Evolutionary conservation across 2,113 vertebrate genomes (phyloP).

Genomic region (Balaenoptera acutorostrata): DNA sequence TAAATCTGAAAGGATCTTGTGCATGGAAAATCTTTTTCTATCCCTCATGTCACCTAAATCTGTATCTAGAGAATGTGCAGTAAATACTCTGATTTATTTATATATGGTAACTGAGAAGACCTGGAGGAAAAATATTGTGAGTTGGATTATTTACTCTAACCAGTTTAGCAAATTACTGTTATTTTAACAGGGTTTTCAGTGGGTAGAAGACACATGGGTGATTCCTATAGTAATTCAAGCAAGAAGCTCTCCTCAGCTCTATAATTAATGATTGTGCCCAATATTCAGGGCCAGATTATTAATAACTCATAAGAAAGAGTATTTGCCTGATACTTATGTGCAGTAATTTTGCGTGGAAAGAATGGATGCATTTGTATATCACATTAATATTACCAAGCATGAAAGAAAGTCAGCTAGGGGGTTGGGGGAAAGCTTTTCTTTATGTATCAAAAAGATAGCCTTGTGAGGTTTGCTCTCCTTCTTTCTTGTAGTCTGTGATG

Average conservation of each 20-base stretch:
- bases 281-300: not conserved
- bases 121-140: not conserved
- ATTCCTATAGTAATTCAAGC: not conserved
- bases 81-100: not conserved
- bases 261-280: not conserved
- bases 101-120: not conserved
- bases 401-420: not conserved
- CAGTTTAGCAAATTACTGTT: not conserved
- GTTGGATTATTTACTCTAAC: not conserved
- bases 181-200: not conserved
- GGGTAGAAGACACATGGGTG: not conserved
- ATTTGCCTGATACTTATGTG: not conserved
- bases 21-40: not conserved
- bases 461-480: not conserved
- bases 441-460: not conserved
- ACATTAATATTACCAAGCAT: not conserved
- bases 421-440: not conserved
- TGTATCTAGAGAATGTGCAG: not conserved
- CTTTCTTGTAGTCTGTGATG: not conserved
- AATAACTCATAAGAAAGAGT: not conserved
- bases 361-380: not conserved
- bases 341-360: not conserved
- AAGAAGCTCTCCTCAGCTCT: not conserved
- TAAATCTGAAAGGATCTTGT: not conserved
- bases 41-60: not conserved